phyloP scores from a whole-genome alignment of 2,888 invertebrate species.

The Serripes groenlandicus region DNA sequence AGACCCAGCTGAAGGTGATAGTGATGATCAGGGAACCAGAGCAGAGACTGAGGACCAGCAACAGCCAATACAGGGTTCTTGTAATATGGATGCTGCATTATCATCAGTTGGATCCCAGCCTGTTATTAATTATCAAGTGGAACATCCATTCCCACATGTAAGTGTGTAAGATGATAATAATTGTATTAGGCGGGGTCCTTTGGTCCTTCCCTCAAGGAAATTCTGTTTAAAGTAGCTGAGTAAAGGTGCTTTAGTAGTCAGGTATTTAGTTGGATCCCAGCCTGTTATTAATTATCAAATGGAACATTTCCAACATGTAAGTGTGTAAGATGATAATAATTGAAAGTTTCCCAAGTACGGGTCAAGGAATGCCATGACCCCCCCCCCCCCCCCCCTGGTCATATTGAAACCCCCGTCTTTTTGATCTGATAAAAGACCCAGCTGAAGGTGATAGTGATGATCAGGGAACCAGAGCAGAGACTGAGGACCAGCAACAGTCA shows the following conservation, averaged over 20 bases:
- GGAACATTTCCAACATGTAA: background rate
- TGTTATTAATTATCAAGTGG: background rate
- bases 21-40: slow-evolving; percentile 2
- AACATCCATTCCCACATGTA: slow-evolving; percentile 1
- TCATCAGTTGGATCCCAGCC: slow-evolving; percentile 29
- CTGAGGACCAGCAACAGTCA: slow-evolving; percentile 10
- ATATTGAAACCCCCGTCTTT: too few species aligned
- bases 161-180: too few species aligned
- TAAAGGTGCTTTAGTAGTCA: too few species aligned
- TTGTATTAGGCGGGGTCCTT: too few species aligned
- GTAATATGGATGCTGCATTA: slow-evolving; percentile 44
- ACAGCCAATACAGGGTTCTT: slow-evolving; percentile 18
- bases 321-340: too few species aligned
- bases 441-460: too few species aligned
- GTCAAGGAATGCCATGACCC: too few species aligned
- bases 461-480: slow-evolving; percentile 12
- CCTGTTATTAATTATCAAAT: background rate
- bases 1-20: slow-evolving; percentile 1
- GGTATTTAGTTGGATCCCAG: slow-evolving; percentile 10
- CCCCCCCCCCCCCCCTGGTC: too few species aligned
- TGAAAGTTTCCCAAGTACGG: background rate
- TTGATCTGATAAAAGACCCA: too few species aligned
- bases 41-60: slow-evolving; percentile 19
- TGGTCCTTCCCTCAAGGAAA: too few species aligned
- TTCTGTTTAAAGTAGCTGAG: too few species aligned